Percentiles rank a stretch among this genome's conserved stretches.
phyloP scores from a whole-genome alignment of 2,888 invertebrate genomes.

The Schizaphis graminum region DNA sequence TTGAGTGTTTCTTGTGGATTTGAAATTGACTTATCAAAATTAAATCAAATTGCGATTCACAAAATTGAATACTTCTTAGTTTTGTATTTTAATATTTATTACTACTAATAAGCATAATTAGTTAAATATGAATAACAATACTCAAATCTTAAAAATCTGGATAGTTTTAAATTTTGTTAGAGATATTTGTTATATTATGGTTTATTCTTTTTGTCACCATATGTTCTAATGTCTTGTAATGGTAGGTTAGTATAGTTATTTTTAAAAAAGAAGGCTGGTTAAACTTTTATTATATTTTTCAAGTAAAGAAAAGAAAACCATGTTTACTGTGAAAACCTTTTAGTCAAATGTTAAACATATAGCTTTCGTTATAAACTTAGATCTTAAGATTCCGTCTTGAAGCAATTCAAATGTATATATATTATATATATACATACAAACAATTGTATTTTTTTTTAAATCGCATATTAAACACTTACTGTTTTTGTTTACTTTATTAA shows the following conservation, averaged over 20 bases:
- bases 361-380: neutral
- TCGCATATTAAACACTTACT: neutral
- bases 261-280: neutral
- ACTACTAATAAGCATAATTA: neutral
- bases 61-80: neutral
- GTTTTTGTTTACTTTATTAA: neutral
- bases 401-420: neutral
- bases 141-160: neutral
- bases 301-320: neutral
- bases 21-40: neutral
- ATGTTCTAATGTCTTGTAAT: neutral
- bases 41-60: neutral
- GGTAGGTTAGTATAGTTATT: neutral
- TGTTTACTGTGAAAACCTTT: constrained; percentile 22
- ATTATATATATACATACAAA: neutral
- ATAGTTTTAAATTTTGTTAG: neutral
- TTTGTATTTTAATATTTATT: neutral
- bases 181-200: neutral
- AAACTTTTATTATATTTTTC: neutral
- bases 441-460: neutral
- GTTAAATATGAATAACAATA: neutral
- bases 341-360: constrained; percentile 24
- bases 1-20: neutral
- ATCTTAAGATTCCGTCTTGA: neutral
- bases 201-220: neutral